Evolutionary conservation across 2,888 invertebrate genomes (phyloP).

Genomic region (Eupelmus urozonus): DNA sequence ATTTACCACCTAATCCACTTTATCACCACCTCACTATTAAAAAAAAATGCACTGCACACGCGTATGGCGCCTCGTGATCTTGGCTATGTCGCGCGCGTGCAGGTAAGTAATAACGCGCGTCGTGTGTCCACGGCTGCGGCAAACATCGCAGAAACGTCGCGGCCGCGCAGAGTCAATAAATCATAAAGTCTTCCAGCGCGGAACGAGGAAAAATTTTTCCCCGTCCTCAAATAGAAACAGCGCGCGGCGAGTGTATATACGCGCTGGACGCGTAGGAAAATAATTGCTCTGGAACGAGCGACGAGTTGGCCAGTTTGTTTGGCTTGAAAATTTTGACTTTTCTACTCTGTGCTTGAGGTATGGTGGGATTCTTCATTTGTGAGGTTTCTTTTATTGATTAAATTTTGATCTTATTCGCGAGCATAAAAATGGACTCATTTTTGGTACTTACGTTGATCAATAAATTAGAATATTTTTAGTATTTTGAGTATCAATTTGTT

Average conservation of each 20-base stretch:
- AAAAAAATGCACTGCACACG: constrained; percentile 33
- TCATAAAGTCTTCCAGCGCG: constrained; percentile 68
- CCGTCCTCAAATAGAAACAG: constrained; percentile 16
- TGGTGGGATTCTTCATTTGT: neutral
- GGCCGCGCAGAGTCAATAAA: constrained; percentile 73
- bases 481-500: constrained; percentile 16
- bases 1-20: constrained; percentile 28
- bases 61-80: constrained; percentile 70
- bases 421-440: too few species aligned
- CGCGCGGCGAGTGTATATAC: neutral
- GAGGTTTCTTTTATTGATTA: too few species aligned
- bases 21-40: neutral
- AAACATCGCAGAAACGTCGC: constrained; percentile 62
- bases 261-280: constrained; percentile 7
- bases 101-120: constrained; percentile 24
- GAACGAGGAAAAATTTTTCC: constrained; percentile 28
- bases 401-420: too few species aligned
- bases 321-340: neutral
- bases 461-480: too few species aligned
- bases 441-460: too few species aligned
- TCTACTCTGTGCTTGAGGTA: too few species aligned
- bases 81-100: neutral
- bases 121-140: constrained; percentile 67
- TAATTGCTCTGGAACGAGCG: constrained; percentile 26
- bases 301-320: neutral